Percentiles rank a stretch among this genome's conserved stretches.
Evolutionary conservation across 2,888 invertebrate species (phyloP).

Genomic region (Achlya flavicornis): DNA sequence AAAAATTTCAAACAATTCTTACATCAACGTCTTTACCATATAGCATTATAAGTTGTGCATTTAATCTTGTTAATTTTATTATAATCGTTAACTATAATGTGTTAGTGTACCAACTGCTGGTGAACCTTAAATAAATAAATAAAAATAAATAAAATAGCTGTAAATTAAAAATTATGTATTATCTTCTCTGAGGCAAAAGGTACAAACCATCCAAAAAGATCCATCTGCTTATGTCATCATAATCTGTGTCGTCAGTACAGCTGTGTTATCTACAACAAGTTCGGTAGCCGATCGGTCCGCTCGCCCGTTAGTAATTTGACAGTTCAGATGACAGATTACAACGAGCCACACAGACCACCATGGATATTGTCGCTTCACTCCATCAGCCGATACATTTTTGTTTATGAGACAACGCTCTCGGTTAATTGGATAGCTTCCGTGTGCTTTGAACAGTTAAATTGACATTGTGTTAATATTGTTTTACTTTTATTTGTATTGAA

Average conservation of each 20-base stretch:
- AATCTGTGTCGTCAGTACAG: conserved; percentile 61
- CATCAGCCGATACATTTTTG: conserved; percentile 67
- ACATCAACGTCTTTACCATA: background rate
- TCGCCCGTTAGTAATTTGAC: conserved; percentile 84
- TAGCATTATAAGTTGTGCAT: no score
- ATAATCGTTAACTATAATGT: no score
- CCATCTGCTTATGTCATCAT: conserved; percentile 17
- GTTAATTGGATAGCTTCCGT: conserved; percentile 73
- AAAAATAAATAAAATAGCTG: no score
- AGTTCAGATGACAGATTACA: conserved; percentile 83
- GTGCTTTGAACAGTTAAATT: conserved; percentile 35
- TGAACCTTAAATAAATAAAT: no score
- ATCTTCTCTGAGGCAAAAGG: conserved; percentile 31
- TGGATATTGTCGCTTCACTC: conserved; percentile 70
- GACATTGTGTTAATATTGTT: conserved; percentile 8
- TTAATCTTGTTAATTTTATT: no score
- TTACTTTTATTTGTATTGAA: background rate
- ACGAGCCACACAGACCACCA: conserved; percentile 73
- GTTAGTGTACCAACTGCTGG: no score
- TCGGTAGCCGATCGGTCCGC: conserved; percentile 82
- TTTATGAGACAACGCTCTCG: conserved; percentile 64
- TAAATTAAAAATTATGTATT: background rate
- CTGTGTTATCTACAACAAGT: conserved; percentile 79
- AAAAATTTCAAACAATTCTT: no score
- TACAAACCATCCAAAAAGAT: conserved; percentile 19